Percentiles rank a stretch among this genome's conserved stretches.
These are phyloP conservation scores for Drosophila formosana DNA, from an alignment of 2,888 invertebrate genomes.

Conservation along the genomic window DNA sequence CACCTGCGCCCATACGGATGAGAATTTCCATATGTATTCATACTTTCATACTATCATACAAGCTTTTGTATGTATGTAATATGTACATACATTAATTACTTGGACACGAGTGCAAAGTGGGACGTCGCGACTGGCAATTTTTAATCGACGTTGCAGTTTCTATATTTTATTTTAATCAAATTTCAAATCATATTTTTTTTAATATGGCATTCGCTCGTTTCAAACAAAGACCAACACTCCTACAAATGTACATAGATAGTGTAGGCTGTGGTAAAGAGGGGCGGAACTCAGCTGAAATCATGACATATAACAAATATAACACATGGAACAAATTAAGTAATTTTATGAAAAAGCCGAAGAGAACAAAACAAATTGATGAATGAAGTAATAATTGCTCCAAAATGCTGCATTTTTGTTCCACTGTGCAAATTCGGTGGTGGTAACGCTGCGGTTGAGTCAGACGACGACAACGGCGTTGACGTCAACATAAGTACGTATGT, in stretches of 20 bases:
- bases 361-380: conserved; percentile 62
- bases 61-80: not conserved
- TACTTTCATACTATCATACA: not conserved
- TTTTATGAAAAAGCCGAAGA: conserved; percentile 45
- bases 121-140: not conserved
- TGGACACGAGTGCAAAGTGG: not conserved
- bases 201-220: too few relatives aligned
- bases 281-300: not conserved
- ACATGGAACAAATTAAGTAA: conserved; percentile 38
- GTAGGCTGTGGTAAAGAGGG: not conserved
- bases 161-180: not conserved
- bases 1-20: not conserved
- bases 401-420: conserved; percentile 56
- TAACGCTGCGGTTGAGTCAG: conserved; percentile 62
- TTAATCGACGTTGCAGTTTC: not conserved
- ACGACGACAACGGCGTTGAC: conserved; percentile 55
- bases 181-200: too few relatives aligned
- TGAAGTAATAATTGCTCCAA: conserved; percentile 63
- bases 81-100: conserved; percentile 5
- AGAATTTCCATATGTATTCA: not conserved
- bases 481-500: conserved; percentile 41
- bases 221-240: too few relatives aligned
- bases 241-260: too few relatives aligned
- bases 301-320: not conserved
- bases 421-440: conserved; percentile 77